Evolutionary conservation across 2,797 vertebrate species (phyloP).

Genomic region (Coregonus sp.): DNA sequence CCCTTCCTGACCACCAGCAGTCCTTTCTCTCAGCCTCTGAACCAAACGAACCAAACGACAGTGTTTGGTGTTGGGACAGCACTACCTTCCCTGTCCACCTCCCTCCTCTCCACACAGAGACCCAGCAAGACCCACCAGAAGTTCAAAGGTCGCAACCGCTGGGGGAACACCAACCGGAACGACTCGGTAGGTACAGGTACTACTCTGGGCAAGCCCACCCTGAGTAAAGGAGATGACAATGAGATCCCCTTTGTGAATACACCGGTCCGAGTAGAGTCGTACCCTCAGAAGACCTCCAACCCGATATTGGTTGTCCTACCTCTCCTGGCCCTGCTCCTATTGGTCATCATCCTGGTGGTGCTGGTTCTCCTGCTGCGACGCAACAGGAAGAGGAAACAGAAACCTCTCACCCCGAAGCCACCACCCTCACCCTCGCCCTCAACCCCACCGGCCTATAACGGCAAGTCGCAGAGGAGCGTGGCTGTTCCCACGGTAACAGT

Average conservation of each 20-base stretch:
- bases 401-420: slow-evolving; percentile 43
- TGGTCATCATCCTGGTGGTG: slow-evolving; percentile 72
- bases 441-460: slow-evolving; percentile 33
- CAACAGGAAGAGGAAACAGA: slow-evolving; percentile 76
- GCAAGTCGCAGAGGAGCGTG: slow-evolving; percentile 70
- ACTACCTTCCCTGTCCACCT: slow-evolving; percentile 43
- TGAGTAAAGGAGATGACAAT: slow-evolving; percentile 53
- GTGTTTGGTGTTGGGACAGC: slow-evolving; percentile 40
- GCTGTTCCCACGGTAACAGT: slow-evolving; percentile 82
- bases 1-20: slow-evolving; percentile 54
- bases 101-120: slow-evolving; percentile 49
- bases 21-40: slow-evolving; percentile 41
- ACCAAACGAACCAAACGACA: slow-evolving; percentile 37
- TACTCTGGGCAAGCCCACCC: slow-evolving; percentile 63
- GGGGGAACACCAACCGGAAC: slow-evolving; percentile 71
- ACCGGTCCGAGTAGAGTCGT: slow-evolving; percentile 65
- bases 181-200: slow-evolving; percentile 48
- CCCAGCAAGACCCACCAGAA: slow-evolving; percentile 68
- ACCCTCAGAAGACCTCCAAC: slow-evolving; percentile 68
- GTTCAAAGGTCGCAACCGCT: slow-evolving; percentile 71
- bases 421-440: slow-evolving; percentile 14
- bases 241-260: slow-evolving; percentile 56
- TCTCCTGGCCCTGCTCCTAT: slow-evolving; percentile 76
- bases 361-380: slow-evolving; percentile 73
- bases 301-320: slow-evolving; percentile 78